Percentiles rank a stretch among this genome's conserved stretches.
Conservation (phyloP, 2,113 vertebrate species). For the Ammospiza caudacuta region DNA sequence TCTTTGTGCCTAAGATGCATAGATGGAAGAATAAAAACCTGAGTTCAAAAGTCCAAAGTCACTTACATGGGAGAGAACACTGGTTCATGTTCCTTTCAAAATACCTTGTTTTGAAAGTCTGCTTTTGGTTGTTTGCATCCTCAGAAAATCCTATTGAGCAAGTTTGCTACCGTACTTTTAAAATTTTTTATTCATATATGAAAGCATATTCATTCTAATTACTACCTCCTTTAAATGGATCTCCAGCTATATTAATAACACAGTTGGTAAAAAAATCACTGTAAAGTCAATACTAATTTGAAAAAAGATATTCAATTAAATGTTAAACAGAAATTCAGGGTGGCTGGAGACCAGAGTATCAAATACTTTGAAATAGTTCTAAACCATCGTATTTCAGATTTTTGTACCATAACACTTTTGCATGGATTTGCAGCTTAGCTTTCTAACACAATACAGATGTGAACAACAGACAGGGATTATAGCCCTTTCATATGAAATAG, state of each 20-base stretch:
- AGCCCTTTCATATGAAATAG: slow-evolving; percentile 46
- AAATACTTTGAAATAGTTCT: slow-evolving; percentile 6
- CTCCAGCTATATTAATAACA: neutral
- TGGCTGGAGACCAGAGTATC: neutral
- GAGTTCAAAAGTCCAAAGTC: neutral
- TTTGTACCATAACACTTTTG: slow-evolving; percentile 27
- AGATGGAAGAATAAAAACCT: neutral
- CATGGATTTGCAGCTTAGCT: slow-evolving; percentile 11
- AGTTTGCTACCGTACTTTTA: neutral
- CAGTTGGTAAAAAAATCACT: neutral
- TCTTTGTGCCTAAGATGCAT: neutral
- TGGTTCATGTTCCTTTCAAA: neutral
- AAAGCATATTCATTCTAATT: neutral
- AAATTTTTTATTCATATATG: neutral
- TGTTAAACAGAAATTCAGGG: neutral
- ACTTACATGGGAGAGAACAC: neutral
- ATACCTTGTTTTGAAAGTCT: neutral
- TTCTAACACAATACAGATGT: slow-evolving; percentile 47
- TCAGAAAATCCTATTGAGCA: neutral
- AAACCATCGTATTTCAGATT: neutral
- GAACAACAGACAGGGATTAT: slow-evolving; percentile 47
- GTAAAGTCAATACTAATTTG: neutral
- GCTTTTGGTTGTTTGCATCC: neutral
- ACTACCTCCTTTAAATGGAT: neutral
- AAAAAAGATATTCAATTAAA: neutral